phyloP scores from a whole-genome alignment of 2,113 vertebrate species.

The Tenebrosternarchus preto region DNA sequence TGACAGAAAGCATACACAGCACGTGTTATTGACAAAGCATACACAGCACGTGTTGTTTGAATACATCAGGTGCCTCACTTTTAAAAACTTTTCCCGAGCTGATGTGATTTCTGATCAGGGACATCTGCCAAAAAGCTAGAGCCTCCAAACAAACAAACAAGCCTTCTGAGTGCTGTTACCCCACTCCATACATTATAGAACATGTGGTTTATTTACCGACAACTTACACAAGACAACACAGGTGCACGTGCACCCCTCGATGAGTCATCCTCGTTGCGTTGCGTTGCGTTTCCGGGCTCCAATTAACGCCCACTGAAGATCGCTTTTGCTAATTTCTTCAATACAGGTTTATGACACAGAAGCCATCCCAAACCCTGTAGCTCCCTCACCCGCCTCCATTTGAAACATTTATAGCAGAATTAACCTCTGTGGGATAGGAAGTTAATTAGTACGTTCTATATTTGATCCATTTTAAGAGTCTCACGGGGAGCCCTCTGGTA shows the following conservation, averaged over 20 bases:
- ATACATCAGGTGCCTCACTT: background rate
- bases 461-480: slow-evolving; percentile 69
- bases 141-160: too few relatives aligned
- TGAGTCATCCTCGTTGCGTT: too few relatives aligned
- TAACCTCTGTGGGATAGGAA: slow-evolving; percentile 56
- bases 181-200: too few relatives aligned
- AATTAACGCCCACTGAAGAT: background rate
- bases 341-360: slow-evolving; percentile 10
- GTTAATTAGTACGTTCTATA: slow-evolving; percentile 73
- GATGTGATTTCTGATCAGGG: background rate
- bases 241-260: too few relatives aligned
- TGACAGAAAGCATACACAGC: too few relatives aligned
- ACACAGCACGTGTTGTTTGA: too few relatives aligned
- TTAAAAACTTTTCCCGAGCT: background rate
- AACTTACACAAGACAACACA: too few relatives aligned
- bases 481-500: slow-evolving; percentile 64
- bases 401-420: slow-evolving; percentile 24
- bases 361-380: background rate
- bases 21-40: too few relatives aligned
- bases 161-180: too few relatives aligned
- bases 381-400: background rate
- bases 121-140: background rate
- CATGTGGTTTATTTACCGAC: too few relatives aligned
- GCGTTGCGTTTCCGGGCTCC: background rate
- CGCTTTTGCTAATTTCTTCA: background rate